phyloP scores from a whole-genome alignment of 2,888 invertebrate genomes.

The Agrilus mali region DNA sequence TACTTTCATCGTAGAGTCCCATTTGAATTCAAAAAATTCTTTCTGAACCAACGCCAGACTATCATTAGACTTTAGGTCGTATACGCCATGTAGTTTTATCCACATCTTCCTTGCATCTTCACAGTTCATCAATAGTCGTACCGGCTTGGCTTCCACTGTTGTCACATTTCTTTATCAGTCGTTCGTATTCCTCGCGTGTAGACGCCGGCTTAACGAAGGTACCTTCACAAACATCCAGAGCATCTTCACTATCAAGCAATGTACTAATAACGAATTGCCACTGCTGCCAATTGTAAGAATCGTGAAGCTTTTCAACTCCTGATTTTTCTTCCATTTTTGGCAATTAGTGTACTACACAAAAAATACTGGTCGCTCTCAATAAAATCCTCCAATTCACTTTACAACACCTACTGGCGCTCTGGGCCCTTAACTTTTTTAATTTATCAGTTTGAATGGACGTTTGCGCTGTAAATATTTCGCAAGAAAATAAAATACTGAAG shows the following conservation, averaged over 20 bases:
- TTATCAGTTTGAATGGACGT: too few relatives aligned
- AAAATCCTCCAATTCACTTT: not conserved
- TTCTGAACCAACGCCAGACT: slow-evolving; percentile 13
- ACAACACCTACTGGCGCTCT: not conserved
- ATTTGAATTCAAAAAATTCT: too few relatives aligned
- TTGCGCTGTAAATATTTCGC: too few relatives aligned
- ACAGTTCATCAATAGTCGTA: slow-evolving; percentile 10
- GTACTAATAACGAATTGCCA: slow-evolving; percentile 12
- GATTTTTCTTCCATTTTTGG: too few relatives aligned
- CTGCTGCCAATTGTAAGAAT: slow-evolving; percentile 12
- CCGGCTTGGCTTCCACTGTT: slow-evolving; percentile 11
- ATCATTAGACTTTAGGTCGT: slow-evolving; percentile 14
- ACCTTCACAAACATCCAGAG: too few relatives aligned
- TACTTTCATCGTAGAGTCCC: slow-evolving; percentile 14
- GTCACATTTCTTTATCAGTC: too few relatives aligned
- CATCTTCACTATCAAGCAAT: slow-evolving; percentile 9
- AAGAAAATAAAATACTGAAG: too few relatives aligned
- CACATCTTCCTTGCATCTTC: slow-evolving; percentile 13
- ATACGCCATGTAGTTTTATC: slow-evolving; percentile 13
- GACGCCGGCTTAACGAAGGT: too few relatives aligned
- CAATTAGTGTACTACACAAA: too few relatives aligned
- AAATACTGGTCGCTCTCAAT: slow-evolving; percentile 10
- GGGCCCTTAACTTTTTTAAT: not conserved
- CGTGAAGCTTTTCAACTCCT: slow-evolving; percentile 16
- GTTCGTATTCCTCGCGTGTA: too few relatives aligned